Base-by-base conservation (phyloP, 2,888 invertebrate genomes). In the Drosophila planitibia region DNA sequence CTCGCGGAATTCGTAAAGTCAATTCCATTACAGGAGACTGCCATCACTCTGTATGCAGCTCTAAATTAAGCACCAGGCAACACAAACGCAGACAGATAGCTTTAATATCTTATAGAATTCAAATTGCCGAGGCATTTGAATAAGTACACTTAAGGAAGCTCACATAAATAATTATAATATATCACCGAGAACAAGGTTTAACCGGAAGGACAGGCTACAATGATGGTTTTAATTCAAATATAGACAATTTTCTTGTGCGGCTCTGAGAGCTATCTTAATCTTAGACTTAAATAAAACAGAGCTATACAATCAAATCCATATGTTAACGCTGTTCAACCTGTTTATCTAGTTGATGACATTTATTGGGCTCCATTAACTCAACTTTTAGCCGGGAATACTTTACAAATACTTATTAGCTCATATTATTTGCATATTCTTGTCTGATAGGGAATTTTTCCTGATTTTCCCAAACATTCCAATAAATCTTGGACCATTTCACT, bases 11-110 rank as follows among this genome's bases (percentile, higher is more conserved):
- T 70, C 57, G 66, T 58, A 76, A 83, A 74, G 72, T 73, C 74
- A 74, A 85, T 79, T 82, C 75, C 85, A 81, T 74, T 84, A 76
- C 69, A 37, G 57, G 39, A 60, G 58, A 55, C 44, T 35, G 58
- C 54, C 61, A 61, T 69, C 70, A 63, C 53, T 71, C 58, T 51
- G 44, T 49, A 70, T 79, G 68, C 65, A 51, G 52, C 58, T 55
- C 1, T 41, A 35, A 51, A 55, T 49, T 35, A 32, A 30, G 37
- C 61, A 39, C 25, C 30, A 61, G 37, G 32, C 58, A 57, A 65
- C 66, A 61, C 55, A 59, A 79, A 61, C 68, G 60, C 58, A 58
- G 16, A 14, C 22, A 25, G 19, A 35, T 14, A 30, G 22, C 25
- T n/a, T n/a, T 25, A 58, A 39, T 32, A 28, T 44, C 33, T 51